phyloP scores from a whole-genome alignment of 2,113 vertebrate species.

The Petrocephalus microphthalmus region DNA sequence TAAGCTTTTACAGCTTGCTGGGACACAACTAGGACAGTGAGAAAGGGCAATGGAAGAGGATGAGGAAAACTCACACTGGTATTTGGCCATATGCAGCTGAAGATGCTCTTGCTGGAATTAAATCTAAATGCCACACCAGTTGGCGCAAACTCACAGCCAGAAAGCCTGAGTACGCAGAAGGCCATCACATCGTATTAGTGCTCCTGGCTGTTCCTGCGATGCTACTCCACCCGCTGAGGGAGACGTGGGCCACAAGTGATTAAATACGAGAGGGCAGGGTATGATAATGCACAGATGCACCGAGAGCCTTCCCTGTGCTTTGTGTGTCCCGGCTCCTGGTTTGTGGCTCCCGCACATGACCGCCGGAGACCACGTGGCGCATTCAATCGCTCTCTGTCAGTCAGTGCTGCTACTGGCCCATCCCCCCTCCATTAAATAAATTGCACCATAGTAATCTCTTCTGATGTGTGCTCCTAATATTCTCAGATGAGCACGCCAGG shows the following conservation, averaged over 20 bases:
- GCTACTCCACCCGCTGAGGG: background rate
- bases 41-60: background rate
- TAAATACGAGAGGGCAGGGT: background rate
- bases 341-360: background rate
- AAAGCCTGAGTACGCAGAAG: background rate
- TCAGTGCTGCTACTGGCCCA: background rate
- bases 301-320: background rate
- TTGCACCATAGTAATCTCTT: background rate
- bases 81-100: background rate
- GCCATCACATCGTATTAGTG: background rate
- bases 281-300: background rate
- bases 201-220: background rate
- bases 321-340: background rate
- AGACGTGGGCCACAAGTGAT: background rate
- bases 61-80: background rate
- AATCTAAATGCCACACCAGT: slow-evolving; percentile 5
- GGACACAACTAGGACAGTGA: background rate
- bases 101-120: background rate
- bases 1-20: background rate
- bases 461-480: background rate
- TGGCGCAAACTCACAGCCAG: background rate
- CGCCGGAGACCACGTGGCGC: background rate
- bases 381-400: background rate
- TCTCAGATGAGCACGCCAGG: background rate
- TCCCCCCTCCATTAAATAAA: slow-evolving; percentile 11